Conservation (phyloP, 2,888 invertebrate species). For the Aporophyla nigra region DNA sequence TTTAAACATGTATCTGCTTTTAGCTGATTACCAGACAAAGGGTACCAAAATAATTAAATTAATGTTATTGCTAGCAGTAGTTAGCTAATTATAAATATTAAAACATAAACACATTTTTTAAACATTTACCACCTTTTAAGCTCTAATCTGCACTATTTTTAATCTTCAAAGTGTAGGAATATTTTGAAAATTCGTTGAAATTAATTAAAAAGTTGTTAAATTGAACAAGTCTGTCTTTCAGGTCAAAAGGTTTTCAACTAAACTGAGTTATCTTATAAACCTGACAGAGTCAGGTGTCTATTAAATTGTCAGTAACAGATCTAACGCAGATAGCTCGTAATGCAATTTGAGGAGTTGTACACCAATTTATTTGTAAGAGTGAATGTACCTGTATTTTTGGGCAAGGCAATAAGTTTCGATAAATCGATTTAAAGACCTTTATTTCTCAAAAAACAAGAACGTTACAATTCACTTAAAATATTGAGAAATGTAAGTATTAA, state of each 20-base stretch:
- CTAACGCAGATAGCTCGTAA: background rate
- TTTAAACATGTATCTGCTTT: constrained; percentile 14
- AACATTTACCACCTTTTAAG: background rate
- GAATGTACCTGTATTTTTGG: background rate
- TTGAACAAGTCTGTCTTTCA: background rate
- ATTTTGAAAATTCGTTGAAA: background rate
- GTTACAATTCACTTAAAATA: too few relatives aligned
- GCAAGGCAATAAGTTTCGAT: background rate
- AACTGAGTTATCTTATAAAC: background rate
- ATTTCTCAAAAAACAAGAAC: too few relatives aligned
- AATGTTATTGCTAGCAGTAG: background rate
- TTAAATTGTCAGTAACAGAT: constrained; percentile 11
- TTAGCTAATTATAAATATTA: background rate
- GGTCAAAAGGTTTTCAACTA: background rate
- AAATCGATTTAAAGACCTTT: too few relatives aligned
- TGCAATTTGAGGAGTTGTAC: constrained; percentile 10
- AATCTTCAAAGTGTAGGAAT: background rate
- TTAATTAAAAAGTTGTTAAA: background rate
- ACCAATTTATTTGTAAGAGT: background rate
- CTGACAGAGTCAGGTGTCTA: background rate
- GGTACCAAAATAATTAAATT: background rate
- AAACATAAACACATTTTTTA: background rate
- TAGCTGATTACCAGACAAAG: background rate
- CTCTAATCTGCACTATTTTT: background rate
- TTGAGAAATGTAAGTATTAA: too few relatives aligned